Evolutionary conservation across 2,888 invertebrate species (phyloP).

Genomic region (Chamaedrilus cognettii): DNA sequence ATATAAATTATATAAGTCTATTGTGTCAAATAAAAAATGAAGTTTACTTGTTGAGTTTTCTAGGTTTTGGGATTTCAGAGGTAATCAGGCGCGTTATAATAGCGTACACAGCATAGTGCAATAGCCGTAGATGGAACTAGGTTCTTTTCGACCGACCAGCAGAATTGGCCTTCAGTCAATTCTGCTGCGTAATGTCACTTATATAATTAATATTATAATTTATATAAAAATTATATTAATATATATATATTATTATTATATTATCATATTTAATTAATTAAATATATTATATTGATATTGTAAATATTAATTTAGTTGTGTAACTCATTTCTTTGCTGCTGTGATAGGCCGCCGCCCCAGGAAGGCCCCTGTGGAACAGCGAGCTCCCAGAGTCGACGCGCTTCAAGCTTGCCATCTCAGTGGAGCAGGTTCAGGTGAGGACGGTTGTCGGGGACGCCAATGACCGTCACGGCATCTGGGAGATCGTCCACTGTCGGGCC

Average conservation of each 20-base stretch:
- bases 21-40: too few relatives aligned
- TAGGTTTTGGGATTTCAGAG: too few relatives aligned
- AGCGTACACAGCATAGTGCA: too few relatives aligned
- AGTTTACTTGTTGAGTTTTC: too few relatives aligned
- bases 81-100: too few relatives aligned
- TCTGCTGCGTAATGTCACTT: too few relatives aligned
- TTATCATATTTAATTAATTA: neutral
- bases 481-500: constrained; percentile 91
- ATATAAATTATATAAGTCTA: too few relatives aligned
- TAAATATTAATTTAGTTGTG: neutral
- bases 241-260: neutral
- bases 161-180: too few relatives aligned
- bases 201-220: too few relatives aligned
- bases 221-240: too few relatives aligned
- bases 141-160: too few relatives aligned
- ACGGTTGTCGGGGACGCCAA: constrained; percentile 81
- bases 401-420: constrained; percentile 24
- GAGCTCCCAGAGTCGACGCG: constrained; percentile 10
- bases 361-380: constrained; percentile 1
- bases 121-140: too few relatives aligned
- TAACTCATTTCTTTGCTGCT: neutral
- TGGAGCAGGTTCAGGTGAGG: constrained; percentile 59
- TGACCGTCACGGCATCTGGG: constrained; percentile 93
- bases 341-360: neutral
- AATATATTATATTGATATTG: neutral